These are phyloP conservation scores for Alexandromys fortis DNA, from an alignment of 2,113 vertebrate species.

Conservation along the genomic window DNA sequence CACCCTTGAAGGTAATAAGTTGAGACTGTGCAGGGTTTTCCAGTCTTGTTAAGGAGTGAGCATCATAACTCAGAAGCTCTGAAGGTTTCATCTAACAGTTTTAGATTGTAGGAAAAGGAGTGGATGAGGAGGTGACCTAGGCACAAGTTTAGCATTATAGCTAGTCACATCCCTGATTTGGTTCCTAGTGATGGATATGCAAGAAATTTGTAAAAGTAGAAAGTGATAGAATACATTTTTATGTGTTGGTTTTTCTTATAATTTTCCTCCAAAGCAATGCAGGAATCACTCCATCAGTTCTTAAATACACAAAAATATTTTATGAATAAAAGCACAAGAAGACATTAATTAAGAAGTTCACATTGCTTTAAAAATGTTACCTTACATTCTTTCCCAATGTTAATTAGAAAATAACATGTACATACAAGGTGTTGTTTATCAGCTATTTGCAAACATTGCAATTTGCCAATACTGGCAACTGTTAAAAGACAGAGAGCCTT, in stretches of 20 bases:
- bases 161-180: neutral
- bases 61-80: neutral
- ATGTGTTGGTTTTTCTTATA: neutral
- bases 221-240: neutral
- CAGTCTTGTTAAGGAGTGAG: neutral
- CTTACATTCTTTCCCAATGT: neutral
- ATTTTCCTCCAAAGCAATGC: neutral
- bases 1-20: neutral
- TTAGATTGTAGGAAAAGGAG: neutral
- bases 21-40: neutral
- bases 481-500: slow-evolving; percentile 74
- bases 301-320: slow-evolving; percentile 54
- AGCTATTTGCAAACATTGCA: slow-evolving; percentile 75
- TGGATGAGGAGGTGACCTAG: neutral
- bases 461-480: slow-evolving; percentile 77
- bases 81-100: neutral
- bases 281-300: neutral
- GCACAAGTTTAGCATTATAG: neutral
- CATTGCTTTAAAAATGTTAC: neutral
- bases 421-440: slow-evolving; percentile 70
- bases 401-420: slow-evolving; percentile 57
- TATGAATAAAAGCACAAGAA: slow-evolving; percentile 25
- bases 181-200: neutral
- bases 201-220: neutral
- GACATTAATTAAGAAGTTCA: slow-evolving; percentile 62